phyloP scores from a whole-genome alignment of 2,888 invertebrate species.

The Hyposoter dolosus region DNA sequence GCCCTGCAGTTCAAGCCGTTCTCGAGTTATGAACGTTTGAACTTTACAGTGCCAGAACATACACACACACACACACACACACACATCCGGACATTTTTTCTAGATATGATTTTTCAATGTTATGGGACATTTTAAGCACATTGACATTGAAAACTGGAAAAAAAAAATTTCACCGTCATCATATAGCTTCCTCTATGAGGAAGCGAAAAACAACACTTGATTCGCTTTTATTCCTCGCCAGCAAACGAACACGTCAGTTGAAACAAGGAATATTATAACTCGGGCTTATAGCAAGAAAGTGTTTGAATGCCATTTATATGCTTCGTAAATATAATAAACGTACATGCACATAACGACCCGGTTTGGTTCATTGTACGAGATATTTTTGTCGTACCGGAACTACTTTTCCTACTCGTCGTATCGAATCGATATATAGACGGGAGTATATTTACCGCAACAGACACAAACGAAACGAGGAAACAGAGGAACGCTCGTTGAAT shows the following conservation, averaged over 20 bases:
- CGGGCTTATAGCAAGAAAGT: neutral
- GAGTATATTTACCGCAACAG: neutral
- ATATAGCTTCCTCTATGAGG: no score
- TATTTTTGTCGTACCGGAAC: constrained; percentile 12
- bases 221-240: neutral
- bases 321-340: constrained; percentile 2
- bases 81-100: no score
- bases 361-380: neutral
- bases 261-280: neutral
- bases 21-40: no score
- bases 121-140: no score
- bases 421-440: neutral
- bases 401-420: neutral
- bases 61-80: no score
- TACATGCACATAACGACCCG: neutral
- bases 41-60: no score
- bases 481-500: constrained; percentile 5
- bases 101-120: no score
- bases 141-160: no score
- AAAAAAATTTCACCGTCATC: no score
- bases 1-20: no score
- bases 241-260: neutral
- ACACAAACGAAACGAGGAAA: constrained; percentile 3
- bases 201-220: neutral
- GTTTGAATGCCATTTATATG: neutral